These are phyloP conservation scores for Danionella dracula DNA, from an alignment of 2,797 vertebrate species.

Conservation along the genomic window DNA sequence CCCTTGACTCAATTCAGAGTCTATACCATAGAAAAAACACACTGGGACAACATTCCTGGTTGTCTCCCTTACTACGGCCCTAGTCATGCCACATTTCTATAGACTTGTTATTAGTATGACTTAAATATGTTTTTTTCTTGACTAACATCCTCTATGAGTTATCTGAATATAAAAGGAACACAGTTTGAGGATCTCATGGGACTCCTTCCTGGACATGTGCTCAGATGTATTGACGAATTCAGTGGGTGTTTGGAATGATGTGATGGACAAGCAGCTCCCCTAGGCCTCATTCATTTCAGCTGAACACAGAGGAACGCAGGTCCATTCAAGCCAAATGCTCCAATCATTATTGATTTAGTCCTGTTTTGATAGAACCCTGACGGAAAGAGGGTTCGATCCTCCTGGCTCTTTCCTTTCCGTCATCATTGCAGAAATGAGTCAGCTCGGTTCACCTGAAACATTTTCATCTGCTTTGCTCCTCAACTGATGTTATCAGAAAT, in stretches of 20 bases:
- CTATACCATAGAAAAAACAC: background rate
- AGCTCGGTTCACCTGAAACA: background rate
- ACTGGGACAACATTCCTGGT: background rate
- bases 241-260: slow-evolving; percentile 17
- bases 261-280: slow-evolving; percentile 39
- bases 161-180: background rate
- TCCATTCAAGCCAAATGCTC: slow-evolving; percentile 1
- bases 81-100: background rate
- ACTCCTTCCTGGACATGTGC: background rate
- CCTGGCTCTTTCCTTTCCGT: slow-evolving; percentile 5
- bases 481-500: too few relatives aligned
- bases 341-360: slow-evolving; percentile 34
- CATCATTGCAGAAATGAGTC: slow-evolving; percentile 27
- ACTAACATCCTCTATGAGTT: background rate
- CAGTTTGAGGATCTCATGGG: background rate
- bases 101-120: background rate
- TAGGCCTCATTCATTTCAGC: slow-evolving; percentile 32
- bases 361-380: slow-evolving; percentile 38
- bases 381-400: slow-evolving; percentile 11
- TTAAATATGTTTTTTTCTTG: background rate
- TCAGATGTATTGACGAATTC: slow-evolving; percentile 41
- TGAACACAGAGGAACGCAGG: slow-evolving; percentile 27
- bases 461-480: background rate
- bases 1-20: background rate
- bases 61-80: background rate